Evolutionary conservation across 2,113 vertebrate species (phyloP).

Genomic region (Indicator maculatus): DNA sequence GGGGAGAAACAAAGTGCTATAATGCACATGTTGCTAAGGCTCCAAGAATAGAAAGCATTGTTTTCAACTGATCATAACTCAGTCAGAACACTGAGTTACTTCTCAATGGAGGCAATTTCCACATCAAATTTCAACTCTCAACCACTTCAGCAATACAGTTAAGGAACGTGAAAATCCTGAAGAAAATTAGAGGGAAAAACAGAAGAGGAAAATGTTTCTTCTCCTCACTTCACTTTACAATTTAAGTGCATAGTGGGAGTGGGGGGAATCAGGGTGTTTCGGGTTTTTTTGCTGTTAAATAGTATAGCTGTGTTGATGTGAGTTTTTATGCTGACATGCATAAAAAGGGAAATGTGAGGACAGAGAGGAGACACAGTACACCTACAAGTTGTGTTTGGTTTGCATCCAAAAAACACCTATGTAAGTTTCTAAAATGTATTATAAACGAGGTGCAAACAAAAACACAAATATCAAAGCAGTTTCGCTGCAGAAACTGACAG

Average conservation of each 20-base stretch:
- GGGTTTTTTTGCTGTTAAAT: not conserved
- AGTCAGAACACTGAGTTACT: not conserved
- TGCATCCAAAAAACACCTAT: not conserved
- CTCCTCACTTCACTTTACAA: not conserved
- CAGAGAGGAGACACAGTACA: not conserved
- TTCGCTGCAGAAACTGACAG: not conserved
- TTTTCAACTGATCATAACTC: not conserved
- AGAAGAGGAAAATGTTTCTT: not conserved
- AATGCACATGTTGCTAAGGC: not conserved
- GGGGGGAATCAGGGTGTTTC: too few species aligned
- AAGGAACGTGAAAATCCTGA: not conserved
- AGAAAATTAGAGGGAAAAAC: not conserved
- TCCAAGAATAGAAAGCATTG: not conserved
- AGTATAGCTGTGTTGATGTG: not conserved
- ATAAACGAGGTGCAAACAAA: not conserved
- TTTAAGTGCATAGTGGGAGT: not conserved
- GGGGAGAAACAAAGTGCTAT: not conserved
- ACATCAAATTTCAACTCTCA: not conserved
- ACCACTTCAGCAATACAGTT: not conserved
- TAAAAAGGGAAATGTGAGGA: not conserved
- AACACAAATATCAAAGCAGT: not conserved
- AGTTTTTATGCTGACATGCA: not conserved
- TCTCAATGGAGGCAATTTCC: not conserved
- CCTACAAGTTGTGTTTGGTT: not conserved
- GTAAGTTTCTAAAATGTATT: not conserved